Evolutionary conservation across 2,888 invertebrate genomes (phyloP).

Genomic region (Sussaba pulchella): DNA sequence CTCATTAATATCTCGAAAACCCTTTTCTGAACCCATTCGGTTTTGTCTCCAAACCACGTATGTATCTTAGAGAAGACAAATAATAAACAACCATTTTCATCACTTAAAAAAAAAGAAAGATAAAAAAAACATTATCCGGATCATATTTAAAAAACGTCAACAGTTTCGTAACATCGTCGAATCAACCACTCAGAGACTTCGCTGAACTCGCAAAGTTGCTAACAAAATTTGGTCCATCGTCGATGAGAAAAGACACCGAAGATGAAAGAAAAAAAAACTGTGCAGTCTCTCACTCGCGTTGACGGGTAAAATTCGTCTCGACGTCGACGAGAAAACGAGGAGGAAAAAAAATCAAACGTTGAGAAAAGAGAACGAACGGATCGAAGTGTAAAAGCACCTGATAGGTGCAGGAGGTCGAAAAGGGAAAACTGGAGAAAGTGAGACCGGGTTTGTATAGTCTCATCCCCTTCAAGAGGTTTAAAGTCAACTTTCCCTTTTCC

Average conservation of each 20-base stretch:
- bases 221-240: conserved; percentile 65
- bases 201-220: conserved; percentile 60
- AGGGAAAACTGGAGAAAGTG: conserved; percentile 61
- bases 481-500: conserved; percentile 82
- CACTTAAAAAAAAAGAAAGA: background rate
- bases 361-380: conserved; percentile 4
- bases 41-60: no score
- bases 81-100: background rate
- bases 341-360: conserved; percentile 5
- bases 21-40: no score
- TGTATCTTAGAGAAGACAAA: no score
- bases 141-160: conserved; percentile 16
- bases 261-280: conserved; percentile 39
- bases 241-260: conserved; percentile 43
- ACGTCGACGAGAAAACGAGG: conserved; percentile 54
- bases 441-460: conserved; percentile 60
- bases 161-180: background rate
- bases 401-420: conserved; percentile 43
- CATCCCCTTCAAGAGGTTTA: conserved; percentile 82
- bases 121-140: background rate
- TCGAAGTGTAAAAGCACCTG: conserved; percentile 1
- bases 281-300: conserved; percentile 29
- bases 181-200: background rate
- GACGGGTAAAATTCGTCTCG: conserved; percentile 19
- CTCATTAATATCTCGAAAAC: no score